Percentiles rank a stretch among this genome's conserved stretches.
Conservation (phyloP, 2,113 vertebrate species). For the Okapia johnstoni region DNA sequence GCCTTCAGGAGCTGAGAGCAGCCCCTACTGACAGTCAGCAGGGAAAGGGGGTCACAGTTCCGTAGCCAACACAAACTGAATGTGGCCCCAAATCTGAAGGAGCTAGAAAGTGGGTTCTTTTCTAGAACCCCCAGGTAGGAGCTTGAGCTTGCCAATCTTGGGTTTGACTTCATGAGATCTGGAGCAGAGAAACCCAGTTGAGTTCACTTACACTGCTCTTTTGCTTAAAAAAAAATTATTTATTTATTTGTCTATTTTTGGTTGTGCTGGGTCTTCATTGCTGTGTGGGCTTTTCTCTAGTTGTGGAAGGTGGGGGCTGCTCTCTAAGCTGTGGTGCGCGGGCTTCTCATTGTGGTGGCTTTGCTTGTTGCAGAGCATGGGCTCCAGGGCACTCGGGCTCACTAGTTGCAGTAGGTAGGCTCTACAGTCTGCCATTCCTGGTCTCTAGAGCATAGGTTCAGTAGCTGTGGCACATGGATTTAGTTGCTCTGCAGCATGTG, state of each 20-base stretch:
- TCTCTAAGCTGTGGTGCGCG: neutral
- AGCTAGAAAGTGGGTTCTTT: neutral
- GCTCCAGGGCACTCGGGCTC: neutral
- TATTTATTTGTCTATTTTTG: neutral
- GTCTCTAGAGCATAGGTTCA: neutral
- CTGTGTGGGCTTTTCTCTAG: neutral
- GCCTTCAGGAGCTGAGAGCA: neutral
- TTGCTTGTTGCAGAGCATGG: neutral
- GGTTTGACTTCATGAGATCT: neutral
- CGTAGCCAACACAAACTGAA: neutral
- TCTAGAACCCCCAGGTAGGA: neutral
- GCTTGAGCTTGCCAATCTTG: neutral
- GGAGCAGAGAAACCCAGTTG: neutral
- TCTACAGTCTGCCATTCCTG: neutral
- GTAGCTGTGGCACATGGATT: neutral
- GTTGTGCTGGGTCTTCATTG: neutral
- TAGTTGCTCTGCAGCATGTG: neutral
- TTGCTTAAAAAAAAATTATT: neutral
- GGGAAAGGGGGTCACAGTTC: neutral
- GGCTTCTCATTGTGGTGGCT: neutral
- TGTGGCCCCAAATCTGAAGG: neutral
- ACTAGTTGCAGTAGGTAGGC: neutral
- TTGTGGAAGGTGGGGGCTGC: neutral
- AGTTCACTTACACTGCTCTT: neutral
- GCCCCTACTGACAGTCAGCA: neutral